Percentiles rank a stretch among this genome's conserved stretches.
Conservation (phyloP, 1,140 invertebrate genomes). For the Microplitis mediator region DNA sequence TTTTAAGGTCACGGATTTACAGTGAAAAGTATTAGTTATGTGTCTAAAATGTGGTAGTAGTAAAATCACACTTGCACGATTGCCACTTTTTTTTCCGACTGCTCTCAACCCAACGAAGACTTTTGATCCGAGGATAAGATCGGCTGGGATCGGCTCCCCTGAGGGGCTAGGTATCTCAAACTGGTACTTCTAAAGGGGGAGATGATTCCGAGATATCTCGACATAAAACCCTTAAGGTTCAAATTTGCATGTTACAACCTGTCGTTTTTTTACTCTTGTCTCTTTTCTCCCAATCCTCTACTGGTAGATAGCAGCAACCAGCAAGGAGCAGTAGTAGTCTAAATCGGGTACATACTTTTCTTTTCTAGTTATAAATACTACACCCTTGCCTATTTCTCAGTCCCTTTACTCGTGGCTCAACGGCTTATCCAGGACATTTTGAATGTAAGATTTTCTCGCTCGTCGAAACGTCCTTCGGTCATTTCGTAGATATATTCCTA, state of each 20-base stretch:
- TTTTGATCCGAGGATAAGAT: conserved; percentile 36
- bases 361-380: conserved; percentile 22
- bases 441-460: conserved; percentile 53
- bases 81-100: conserved; percentile 7
- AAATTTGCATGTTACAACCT: conserved; percentile 63
- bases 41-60: neutral
- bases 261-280: conserved; percentile 38
- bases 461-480: conserved; percentile 48
- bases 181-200: conserved; percentile 36
- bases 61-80: neutral
- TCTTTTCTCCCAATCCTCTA: conserved; percentile 14
- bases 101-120: conserved; percentile 9
- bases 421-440: conserved; percentile 51
- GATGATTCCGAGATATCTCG: conserved; percentile 60
- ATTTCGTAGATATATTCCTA: conserved; percentile 44
- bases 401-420: conserved; percentile 36
- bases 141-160: conserved; percentile 26
- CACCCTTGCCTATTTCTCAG: conserved; percentile 10
- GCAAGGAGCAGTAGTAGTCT: no score
- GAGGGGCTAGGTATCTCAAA: conserved; percentile 23
- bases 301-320: no score
- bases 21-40: no score
- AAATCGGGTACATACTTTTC: conserved; percentile 8
- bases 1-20: no score
- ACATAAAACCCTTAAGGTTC: conserved; percentile 63